Conservation (phyloP, 2,888 invertebrate species). For the Cerastis leucographa region DNA sequence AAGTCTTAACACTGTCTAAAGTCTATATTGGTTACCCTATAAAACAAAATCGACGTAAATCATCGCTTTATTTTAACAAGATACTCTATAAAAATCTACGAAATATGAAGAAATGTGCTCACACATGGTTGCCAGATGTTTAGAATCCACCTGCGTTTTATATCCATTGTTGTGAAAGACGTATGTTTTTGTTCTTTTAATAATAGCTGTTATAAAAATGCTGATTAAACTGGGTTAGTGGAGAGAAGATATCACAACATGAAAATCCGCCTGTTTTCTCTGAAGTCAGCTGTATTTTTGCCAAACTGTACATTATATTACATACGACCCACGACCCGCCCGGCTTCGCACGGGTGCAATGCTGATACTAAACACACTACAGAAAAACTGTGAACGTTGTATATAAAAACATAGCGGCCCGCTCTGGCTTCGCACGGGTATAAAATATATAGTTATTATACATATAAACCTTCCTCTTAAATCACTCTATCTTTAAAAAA, state of each 20-base stretch:
- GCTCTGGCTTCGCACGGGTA: too few relatives aligned
- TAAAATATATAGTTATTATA: too few relatives aligned
- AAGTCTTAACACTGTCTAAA: neutral
- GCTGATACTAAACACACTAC: too few relatives aligned
- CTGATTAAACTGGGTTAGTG: neutral
- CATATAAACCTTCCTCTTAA: too few relatives aligned
- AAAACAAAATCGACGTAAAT: slow-evolving; percentile 4
- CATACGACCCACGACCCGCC: too few relatives aligned
- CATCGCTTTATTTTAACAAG: neutral
- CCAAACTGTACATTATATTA: neutral
- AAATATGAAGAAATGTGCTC: slow-evolving; percentile 2
- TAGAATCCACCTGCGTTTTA: slow-evolving; percentile 20
- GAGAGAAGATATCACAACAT: neutral
- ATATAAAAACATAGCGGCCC: too few relatives aligned
- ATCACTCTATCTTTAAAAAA: too few relatives aligned
- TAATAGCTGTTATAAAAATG: slow-evolving; percentile 6
- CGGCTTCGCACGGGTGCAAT: too few relatives aligned
- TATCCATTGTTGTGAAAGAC: slow-evolving; percentile 10
- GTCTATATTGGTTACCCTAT: neutral
- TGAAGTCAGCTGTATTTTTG: neutral
- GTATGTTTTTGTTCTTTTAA: neutral
- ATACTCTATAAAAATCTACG: slow-evolving; percentile 12
- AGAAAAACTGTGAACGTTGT: too few relatives aligned
- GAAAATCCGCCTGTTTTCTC: too few relatives aligned
- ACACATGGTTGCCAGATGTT: slow-evolving; percentile 38